phyloP scores from a whole-genome alignment of 2,797 vertebrate species.

The Myotis daubentonii region DNA sequence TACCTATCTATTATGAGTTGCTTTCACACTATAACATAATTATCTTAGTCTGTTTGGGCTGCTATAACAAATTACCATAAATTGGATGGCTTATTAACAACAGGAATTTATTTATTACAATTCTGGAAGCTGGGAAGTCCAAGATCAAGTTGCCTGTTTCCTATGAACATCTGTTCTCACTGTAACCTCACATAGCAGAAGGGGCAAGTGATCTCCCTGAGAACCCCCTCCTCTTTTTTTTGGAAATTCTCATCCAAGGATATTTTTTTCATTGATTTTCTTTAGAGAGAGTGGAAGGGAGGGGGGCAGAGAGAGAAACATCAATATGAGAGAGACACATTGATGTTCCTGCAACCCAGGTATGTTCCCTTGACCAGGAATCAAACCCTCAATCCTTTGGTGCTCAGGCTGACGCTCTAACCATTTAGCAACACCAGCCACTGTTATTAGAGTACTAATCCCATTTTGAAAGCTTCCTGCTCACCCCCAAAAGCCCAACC shows the following conservation, averaged over 20 bases:
- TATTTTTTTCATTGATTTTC: background rate
- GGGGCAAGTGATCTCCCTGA: background rate
- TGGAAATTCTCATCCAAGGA: background rate
- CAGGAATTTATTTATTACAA: background rate
- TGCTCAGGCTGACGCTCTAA: background rate
- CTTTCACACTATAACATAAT: conserved; percentile 14
- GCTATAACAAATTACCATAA: background rate
- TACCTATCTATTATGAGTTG: background rate
- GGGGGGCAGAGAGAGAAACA: background rate
- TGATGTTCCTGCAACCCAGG: background rate
- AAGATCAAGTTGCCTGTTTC: background rate
- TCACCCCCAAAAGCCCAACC: background rate
- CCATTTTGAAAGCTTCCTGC: background rate
- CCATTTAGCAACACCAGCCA: background rate
- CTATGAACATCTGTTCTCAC: background rate
- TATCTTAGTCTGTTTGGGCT: background rate
- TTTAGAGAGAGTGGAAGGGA: background rate
- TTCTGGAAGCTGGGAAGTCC: background rate
- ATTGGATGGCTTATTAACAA: background rate
- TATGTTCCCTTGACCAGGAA: background rate
- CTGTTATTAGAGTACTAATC: background rate
- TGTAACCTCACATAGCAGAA: background rate
- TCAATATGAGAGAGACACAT: background rate
- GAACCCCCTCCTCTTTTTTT: background rate
- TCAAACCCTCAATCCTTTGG: background rate